phyloP scores from a whole-genome alignment of 1,140 invertebrate genomes.

The Drosophila trapezifrons region DNA sequence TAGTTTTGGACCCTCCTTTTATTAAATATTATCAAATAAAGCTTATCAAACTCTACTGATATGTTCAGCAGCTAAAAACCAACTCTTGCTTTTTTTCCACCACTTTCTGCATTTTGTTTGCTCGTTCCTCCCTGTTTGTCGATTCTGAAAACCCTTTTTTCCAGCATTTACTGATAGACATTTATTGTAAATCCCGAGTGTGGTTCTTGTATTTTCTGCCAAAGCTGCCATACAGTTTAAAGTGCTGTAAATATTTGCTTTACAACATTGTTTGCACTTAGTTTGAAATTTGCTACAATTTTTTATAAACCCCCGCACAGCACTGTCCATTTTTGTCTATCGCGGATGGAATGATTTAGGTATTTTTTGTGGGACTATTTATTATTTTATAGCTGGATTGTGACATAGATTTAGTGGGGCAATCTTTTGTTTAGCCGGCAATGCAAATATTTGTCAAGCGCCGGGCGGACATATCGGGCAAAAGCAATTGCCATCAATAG shows the following conservation, averaged over 20 bases:
- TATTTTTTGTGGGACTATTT: conserved; percentile 44
- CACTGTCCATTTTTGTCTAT: conserved; percentile 12
- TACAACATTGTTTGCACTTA: conserved; percentile 72
- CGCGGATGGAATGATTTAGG: conserved; percentile 11
- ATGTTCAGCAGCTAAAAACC: conserved; percentile 32
- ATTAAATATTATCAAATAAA: neutral
- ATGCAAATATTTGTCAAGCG: conserved; percentile 67
- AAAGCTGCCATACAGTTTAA: conserved; percentile 50
- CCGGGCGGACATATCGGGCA: conserved; percentile 7
- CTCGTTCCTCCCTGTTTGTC: conserved; percentile 6
- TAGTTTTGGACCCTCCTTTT: no score
- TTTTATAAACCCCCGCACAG: conserved; percentile 59
- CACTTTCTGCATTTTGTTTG: neutral
- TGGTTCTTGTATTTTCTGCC: conserved; percentile 49
- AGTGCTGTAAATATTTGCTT: conserved; percentile 77
- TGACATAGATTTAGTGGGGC: conserved; percentile 71
- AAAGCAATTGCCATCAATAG: conserved; percentile 22
- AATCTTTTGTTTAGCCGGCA: conserved; percentile 69
- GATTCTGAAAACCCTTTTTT: conserved; percentile 48
- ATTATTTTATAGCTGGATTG: conserved; percentile 66
- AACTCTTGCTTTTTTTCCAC: neutral
- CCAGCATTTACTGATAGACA: conserved; percentile 69
- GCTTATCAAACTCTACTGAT: neutral
- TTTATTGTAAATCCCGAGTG: conserved; percentile 38
- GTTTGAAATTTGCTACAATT: conserved; percentile 69